These are phyloP conservation scores for Halcyon chelicuti DNA, from an alignment of 2,797 vertebrate species.

Conservation along the genomic window DNA sequence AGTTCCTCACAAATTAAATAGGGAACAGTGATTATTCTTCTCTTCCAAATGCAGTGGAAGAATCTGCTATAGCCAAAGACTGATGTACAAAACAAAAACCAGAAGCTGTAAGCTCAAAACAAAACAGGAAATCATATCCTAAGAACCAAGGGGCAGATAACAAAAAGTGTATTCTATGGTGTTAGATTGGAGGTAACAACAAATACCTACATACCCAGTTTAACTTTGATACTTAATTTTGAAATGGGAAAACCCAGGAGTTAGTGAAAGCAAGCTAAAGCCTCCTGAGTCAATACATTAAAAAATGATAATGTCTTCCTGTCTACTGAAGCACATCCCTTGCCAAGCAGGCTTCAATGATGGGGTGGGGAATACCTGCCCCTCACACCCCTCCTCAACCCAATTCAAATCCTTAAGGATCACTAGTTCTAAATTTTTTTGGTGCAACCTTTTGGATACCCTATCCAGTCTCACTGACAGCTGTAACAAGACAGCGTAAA, in stretches of 20 bases:
- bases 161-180: not conserved
- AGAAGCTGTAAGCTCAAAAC: not conserved
- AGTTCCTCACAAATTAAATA: not conserved
- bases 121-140: not conserved
- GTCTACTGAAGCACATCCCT: not conserved
- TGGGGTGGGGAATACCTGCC: not conserved
- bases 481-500: not conserved
- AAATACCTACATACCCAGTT: not conserved
- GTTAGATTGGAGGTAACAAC: not conserved
- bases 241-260: not conserved
- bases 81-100: not conserved
- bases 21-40: not conserved
- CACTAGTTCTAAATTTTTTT: not conserved
- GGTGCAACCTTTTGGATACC: not conserved
- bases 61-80: not conserved
- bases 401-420: not conserved
- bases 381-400: fast-evolving
- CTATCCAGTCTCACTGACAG: not conserved
- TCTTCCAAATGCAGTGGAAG: not conserved
- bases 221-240: not conserved
- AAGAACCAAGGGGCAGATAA: not conserved
- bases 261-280: not conserved
- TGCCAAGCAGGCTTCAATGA: not conserved
- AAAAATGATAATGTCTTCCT: not conserved
- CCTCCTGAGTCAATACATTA: not conserved